Percentiles rank a stretch among this genome's conserved stretches.
Evolutionary conservation across 2,797 vertebrate genomes (phyloP).

Genomic region (Dromococcyx pavoninus): DNA sequence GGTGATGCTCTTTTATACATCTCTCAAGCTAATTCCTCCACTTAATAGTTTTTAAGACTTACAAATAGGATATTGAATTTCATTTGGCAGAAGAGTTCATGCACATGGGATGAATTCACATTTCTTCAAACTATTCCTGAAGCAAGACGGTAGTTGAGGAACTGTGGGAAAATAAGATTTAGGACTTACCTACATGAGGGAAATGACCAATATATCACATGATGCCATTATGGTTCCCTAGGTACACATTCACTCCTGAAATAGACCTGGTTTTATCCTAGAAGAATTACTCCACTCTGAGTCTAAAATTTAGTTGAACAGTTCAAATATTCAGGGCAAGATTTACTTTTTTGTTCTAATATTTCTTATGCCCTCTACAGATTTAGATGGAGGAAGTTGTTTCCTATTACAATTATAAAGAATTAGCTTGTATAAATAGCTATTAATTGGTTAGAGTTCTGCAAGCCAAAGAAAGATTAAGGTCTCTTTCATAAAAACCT

Average conservation of each 20-base stretch:
- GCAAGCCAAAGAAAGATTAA: slow-evolving; percentile 34
- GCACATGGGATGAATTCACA: background rate
- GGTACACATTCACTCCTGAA: background rate
- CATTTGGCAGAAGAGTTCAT: background rate
- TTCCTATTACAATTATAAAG: background rate
- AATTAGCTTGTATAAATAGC: slow-evolving; percentile 21
- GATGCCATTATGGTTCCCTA: background rate
- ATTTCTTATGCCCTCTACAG: background rate
- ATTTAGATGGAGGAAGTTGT: background rate
- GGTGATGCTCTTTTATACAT: background rate
- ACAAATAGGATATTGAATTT: background rate
- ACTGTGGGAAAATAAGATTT: background rate
- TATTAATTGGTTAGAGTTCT: background rate
- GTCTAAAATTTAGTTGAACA: slow-evolving; percentile 1
- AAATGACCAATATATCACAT: background rate
- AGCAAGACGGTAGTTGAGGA: background rate
- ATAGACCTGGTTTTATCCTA: slow-evolving; percentile 6
- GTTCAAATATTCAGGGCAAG: background rate
- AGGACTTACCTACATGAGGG: background rate
- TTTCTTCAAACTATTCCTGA: background rate
- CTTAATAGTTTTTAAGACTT: background rate
- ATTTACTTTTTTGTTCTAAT: background rate
- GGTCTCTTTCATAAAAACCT: slow-evolving; percentile 2
- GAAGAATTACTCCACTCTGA: background rate
- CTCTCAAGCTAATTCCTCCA: background rate